phyloP scores from a whole-genome alignment of 2,797 vertebrate genomes.

The Onychomys torridus region DNA sequence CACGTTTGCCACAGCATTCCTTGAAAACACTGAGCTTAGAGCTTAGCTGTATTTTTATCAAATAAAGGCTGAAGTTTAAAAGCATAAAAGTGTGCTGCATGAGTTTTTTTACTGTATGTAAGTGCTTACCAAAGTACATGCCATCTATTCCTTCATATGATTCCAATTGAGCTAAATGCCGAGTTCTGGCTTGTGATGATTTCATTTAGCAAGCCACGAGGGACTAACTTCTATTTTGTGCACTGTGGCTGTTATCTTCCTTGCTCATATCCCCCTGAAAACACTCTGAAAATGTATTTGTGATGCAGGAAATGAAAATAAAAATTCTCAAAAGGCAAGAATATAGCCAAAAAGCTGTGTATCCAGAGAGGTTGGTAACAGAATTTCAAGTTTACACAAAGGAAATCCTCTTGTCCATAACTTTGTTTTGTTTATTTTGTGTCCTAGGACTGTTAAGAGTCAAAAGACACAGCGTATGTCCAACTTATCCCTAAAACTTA shows the following conservation, averaged over 20 bases:
- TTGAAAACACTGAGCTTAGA: neutral
- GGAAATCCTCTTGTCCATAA: neutral
- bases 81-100: neutral
- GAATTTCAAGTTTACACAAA: neutral
- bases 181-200: neutral
- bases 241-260: neutral
- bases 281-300: neutral
- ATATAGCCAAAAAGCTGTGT: neutral
- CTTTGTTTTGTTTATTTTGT: neutral
- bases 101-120: neutral
- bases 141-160: neutral
- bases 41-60: neutral
- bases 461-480: neutral
- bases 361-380: neutral
- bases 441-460: too few species aligned
- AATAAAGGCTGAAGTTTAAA: slow-evolving; percentile 11
- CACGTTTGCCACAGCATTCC: neutral
- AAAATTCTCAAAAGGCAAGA: neutral
- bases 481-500: neutral
- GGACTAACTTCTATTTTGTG: neutral
- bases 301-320: neutral
- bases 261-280: neutral
- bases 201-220: neutral
- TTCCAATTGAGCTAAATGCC: neutral
- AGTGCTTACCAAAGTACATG: neutral